phyloP scores from a whole-genome alignment of 1,140 invertebrate species.

The Ctenoplectra terminalis region DNA sequence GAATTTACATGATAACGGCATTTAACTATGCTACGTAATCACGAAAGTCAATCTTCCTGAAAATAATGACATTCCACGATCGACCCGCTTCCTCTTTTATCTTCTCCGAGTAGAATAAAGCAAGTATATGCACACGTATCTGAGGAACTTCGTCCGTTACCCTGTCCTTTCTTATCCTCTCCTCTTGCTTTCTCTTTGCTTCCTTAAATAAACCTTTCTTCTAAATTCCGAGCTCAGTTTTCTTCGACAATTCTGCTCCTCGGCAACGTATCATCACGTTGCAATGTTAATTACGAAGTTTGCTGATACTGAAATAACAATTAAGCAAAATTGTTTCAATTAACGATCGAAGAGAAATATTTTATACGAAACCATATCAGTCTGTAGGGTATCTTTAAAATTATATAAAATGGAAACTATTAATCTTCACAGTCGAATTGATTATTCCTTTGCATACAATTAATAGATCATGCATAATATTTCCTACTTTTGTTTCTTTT shows the following conservation, averaged over 20 bases:
- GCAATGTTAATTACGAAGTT: not conserved
- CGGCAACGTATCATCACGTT: not conserved
- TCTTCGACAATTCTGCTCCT: not conserved
- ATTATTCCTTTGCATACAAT: no score
- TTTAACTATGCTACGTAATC: constrained; percentile 5
- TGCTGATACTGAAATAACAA: no score
- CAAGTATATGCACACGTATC: not conserved
- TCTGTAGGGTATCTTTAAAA: no score
- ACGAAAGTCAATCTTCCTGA: not conserved
- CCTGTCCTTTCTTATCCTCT: not conserved
- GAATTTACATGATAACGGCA: not conserved
- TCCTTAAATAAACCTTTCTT: not conserved
- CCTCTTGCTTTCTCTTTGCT: not conserved
- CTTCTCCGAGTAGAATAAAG: not conserved
- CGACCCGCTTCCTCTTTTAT: not conserved
- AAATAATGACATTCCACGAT: not conserved
- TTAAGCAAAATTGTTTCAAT: no score
- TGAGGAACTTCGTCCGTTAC: not conserved
- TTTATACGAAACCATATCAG: no score
- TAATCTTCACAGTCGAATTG: no score
- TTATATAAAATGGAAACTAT: no score
- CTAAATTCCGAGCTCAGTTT: not conserved
- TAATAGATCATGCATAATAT: no score
- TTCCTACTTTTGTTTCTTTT: no score
- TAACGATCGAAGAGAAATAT: no score